Percentiles rank a stretch among this genome's conserved stretches.
phyloP scores from a whole-genome alignment of 1,140 invertebrate genomes.

The Drosophila rhopaloa region DNA sequence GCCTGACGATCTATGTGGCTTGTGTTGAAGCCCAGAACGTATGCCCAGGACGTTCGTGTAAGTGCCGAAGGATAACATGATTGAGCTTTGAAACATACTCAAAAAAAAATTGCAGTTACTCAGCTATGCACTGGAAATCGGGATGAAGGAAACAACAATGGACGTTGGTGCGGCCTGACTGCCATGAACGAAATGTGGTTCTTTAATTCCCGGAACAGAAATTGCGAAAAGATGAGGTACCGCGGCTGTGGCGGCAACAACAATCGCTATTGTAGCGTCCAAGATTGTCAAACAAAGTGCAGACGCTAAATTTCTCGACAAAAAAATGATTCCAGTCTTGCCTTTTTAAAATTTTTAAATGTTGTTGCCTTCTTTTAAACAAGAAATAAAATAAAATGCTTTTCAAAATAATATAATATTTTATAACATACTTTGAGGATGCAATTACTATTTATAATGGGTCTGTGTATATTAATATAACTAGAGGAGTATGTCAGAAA shows the following conservation, averaged over 20 bases:
- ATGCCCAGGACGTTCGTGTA: constrained; percentile 8
- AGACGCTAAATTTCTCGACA: background rate
- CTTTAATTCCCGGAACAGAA: background rate
- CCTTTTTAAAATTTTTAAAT: background rate
- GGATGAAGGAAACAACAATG: constrained; percentile 20
- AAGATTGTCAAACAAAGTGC: constrained; percentile 2
- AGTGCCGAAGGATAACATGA: background rate
- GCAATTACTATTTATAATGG: no score
- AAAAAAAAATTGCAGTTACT: background rate
- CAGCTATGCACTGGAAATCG: constrained; percentile 13
- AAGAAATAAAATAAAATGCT: background rate
- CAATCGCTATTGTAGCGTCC: constrained; percentile 10
- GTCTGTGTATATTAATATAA: no score
- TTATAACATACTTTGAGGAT: no score
- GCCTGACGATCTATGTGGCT: constrained; percentile 12
- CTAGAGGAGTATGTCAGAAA: no score
- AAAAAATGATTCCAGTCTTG: no score
- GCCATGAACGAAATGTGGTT: constrained; percentile 11
- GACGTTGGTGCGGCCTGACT: background rate
- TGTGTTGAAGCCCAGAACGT: background rate
- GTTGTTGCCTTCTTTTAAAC: background rate
- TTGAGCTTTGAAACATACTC: background rate
- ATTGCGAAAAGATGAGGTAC: constrained; percentile 14
- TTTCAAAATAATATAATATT: background rate
- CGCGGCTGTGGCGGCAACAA: constrained; percentile 20